Base-by-base conservation (phyloP, 2,888 invertebrate genomes). In the Drosophila kuntzei region DNA sequence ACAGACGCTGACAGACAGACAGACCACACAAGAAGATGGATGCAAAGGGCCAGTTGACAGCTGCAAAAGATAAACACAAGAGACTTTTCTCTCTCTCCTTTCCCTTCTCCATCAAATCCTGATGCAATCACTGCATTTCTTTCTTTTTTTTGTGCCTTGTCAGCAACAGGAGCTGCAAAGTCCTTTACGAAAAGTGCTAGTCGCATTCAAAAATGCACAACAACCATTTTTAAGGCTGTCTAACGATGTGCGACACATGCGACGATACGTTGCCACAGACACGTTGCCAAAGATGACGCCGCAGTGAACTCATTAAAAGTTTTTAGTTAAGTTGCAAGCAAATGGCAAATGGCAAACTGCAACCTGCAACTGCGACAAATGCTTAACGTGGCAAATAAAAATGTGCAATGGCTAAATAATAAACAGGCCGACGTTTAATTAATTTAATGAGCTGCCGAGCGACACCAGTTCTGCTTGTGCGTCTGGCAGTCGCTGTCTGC, bases 281-380 rank as follows among this genome's bases (percentile, higher is more conserved):
- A 22, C 12, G 27, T n/a, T 7, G 44, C 25, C 51, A 37, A 54
- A 61, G 73, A 69, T 54, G 43, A 47, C 51, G 41, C 61, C 76
- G 87, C 87, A 85, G 76, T 74, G 87, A 85, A 87, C 83, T 84
- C 83, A 84, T 84, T 84, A 84, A 84, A 84, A 84, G 76, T 87
- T 85, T 50, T 72, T 50, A 73, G 69, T 68, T 71, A 73, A 79
- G 62, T 57, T 75, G 75, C 87, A 73, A 78, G 81, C 75, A 80
- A 83, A 73, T 53, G 80, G 77, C 43, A 16, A 16, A 14, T 3
- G 36, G 14, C 36, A 37, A 37, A 1, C 18, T 20, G 54, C 62
- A 46, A 58, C 34, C 16, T 29, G 59, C 49, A 50, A 49, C 71
- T 67, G 72, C 71, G 62, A 49, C 67, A 71, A 62, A 62, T 61